A percentile compares a stretch with the other conserved stretches of the same genome.
phyloP scores from a whole-genome alignment of 2,888 invertebrate genomes.

The Mythimna ferrago region DNA sequence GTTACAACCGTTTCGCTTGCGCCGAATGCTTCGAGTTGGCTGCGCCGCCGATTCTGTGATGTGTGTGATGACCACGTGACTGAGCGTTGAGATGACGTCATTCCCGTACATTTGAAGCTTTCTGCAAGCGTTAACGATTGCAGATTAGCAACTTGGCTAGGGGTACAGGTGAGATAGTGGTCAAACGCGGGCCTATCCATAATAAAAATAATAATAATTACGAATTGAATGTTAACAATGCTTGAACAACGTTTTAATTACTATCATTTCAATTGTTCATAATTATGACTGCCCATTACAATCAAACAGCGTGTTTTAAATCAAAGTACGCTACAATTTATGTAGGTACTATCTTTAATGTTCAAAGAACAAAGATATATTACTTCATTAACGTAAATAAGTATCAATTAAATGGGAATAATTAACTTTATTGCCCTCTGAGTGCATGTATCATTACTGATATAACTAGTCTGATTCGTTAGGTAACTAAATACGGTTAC shows the following conservation, averaged over 20 bases:
- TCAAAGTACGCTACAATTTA: slow-evolving; percentile 25
- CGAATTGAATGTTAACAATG: neutral
- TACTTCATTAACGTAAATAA: slow-evolving; percentile 53
- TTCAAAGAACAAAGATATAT: slow-evolving; percentile 48
- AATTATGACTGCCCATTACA: slow-evolving; percentile 1
- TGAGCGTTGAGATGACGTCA: no score
- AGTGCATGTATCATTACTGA: slow-evolving; percentile 32
- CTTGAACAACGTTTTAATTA: neutral
- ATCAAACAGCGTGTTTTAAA: slow-evolving; percentile 19
- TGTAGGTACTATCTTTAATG: slow-evolving; percentile 27
- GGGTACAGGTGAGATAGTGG: no score
- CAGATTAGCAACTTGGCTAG: no score
- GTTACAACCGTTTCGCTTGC: no score
- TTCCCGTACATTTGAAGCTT: no score
- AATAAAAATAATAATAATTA: neutral
- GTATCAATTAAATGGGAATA: slow-evolving; percentile 55
- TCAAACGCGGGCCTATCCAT: no score
- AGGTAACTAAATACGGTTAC: slow-evolving; percentile 2
- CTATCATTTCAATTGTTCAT: slow-evolving; percentile 3
- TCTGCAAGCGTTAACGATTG: no score
- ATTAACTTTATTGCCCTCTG: slow-evolving; percentile 44
- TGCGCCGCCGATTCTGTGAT: no score
- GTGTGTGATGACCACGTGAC: no score
- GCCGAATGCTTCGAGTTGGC: no score
- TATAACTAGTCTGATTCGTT: slow-evolving; percentile 30